Conservation (phyloP, 2,113 vertebrate species). For the Raphicerus campestris region DNA sequence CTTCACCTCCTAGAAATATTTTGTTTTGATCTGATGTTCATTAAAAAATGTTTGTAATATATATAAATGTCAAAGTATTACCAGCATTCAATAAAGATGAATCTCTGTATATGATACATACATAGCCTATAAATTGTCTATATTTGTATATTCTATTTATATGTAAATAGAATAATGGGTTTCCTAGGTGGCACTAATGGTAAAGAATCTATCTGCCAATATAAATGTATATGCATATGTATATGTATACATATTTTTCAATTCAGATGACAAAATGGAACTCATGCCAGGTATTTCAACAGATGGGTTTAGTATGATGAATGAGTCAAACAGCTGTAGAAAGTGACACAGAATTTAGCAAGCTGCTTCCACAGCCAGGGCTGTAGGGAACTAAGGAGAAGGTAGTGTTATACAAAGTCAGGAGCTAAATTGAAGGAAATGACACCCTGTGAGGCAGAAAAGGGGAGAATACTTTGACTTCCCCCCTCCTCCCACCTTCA, state of each 20-base stretch:
- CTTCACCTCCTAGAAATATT: neutral
- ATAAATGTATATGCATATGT: neutral
- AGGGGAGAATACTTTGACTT: too few species aligned
- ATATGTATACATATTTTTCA: neutral
- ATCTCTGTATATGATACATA: neutral
- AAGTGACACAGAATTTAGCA: neutral
- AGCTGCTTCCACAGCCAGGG: rapidly evolving
- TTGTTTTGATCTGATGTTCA: neutral
- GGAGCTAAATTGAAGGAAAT: neutral
- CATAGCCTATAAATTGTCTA: neutral
- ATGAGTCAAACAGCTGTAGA: neutral
- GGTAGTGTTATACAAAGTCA: neutral
- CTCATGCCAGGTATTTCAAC: neutral
- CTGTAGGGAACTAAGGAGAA: neutral
- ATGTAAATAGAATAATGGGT: neutral
- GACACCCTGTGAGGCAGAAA: neutral
- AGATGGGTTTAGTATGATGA: neutral
- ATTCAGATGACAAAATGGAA: neutral
- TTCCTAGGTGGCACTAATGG: neutral
- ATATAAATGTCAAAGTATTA: neutral
- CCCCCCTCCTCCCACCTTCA: neutral
- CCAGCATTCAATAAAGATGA: neutral
- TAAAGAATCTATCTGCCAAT: neutral
- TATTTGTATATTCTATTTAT: neutral
- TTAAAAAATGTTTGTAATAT: neutral